Evolutionary conservation across 1,140 invertebrate genomes (phyloP), one percentile per base, ranked within the genome.

Genomic region (Solen grandis): DNA sequence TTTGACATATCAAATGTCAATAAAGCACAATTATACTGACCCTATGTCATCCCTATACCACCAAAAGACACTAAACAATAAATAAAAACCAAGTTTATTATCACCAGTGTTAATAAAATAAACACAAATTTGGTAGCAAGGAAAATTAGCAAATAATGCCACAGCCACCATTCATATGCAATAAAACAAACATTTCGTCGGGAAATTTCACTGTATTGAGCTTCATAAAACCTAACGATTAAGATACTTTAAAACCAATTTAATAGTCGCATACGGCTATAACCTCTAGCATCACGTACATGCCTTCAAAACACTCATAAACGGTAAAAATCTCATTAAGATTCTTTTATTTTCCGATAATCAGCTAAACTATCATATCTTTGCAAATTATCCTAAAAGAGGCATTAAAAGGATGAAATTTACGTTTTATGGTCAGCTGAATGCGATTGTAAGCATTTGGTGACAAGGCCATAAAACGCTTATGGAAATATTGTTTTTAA

Each of bases 301-400:
- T 31, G n/a, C 63, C 38, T 69, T 50, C 36, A 78, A 78, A 78
- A 78, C 63, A 60, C 16, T 27, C 63, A 14, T 0, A 16, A 78
- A 78, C 75, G n/a, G 63, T 78, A 78, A 78, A 78, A 78, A 13
- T 8, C 63, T 60, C 63, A 78, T 78, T 78, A 78, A 78, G 66
- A 60, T 78, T 69, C 75, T 69, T 78, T 78, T 78, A 78, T 59
- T 78, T 78, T 78, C 75, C 33, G 54, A 78, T 78, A 78, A 78
- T 78, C 75, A 46, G 63, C 29, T n/a, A 41, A 60, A 78, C 27
- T 66, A 35, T 66, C 35, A 66, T 66, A 66, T 33, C 63, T 70
- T 73, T 60, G 70, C 59, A 73, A 41, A 54, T 73, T 73, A 73
- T 73, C 46, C 57, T 54, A n/a, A 60, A 55, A 19, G 14, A 41